A percentile compares a stretch with the other conserved stretches of the same genome.
Conservation (phyloP, 2,113 vertebrate species). For the Bungarus multicinctus region DNA sequence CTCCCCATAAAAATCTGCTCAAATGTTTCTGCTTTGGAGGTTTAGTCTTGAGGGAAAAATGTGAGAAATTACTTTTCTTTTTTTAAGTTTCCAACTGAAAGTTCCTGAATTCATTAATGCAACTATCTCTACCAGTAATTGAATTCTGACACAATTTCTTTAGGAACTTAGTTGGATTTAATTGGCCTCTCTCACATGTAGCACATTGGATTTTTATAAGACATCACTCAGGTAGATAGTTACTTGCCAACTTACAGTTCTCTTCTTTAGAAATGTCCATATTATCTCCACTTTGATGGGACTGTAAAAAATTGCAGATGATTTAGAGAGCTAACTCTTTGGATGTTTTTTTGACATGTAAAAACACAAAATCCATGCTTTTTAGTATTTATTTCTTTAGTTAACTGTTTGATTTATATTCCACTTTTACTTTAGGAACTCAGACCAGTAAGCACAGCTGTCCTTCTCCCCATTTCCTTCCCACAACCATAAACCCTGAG, state of each 20-base stretch:
- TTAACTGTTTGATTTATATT: neutral
- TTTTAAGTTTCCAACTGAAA: conserved; percentile 18
- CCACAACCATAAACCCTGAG: neutral
- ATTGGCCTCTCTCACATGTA: conserved; percentile 35
- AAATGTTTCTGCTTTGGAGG: conserved; percentile 1
- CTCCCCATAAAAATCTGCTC: neutral
- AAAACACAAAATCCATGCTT: neutral
- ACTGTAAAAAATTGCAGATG: conserved; percentile 7
- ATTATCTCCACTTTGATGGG: neutral
- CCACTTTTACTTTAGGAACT: neutral
- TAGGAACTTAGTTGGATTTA: conserved; percentile 9
- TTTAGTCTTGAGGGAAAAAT: neutral
- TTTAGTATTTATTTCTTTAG: neutral
- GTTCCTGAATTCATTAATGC: neutral
- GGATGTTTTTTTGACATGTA: conserved; percentile 21
- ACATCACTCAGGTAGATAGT: neutral
- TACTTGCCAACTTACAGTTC: neutral
- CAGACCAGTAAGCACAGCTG: neutral
- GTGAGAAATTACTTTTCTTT: neutral
- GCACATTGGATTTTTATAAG: conserved; percentile 5
- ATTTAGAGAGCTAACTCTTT: conserved; percentile 11
- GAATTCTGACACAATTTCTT: conserved; percentile 2
- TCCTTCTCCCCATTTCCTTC: neutral
- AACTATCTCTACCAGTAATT: conserved; percentile 27
- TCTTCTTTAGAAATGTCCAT: neutral